Conservation (phyloP, 2,797 vertebrate genomes). For the Ataeniobius toweri region DNA sequence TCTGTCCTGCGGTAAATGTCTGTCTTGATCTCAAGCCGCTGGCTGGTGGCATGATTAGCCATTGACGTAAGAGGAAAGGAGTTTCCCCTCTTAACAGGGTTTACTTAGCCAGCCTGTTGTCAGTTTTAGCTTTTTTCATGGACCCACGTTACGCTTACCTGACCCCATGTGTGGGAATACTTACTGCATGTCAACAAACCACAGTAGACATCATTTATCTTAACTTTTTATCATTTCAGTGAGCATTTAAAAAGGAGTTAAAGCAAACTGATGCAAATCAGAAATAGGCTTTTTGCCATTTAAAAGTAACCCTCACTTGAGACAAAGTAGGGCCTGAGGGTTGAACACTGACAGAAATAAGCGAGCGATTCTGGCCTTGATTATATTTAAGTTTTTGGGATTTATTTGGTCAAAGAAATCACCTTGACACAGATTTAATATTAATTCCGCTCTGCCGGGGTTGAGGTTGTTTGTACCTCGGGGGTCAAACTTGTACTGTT, state of each 20-base stretch:
- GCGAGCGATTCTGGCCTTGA: constrained; percentile 34
- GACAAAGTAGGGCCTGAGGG: constrained; percentile 2
- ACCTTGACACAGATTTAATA: constrained; percentile 39
- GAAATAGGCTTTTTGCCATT: not conserved
- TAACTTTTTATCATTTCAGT: not conserved
- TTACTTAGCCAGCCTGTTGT: constrained; percentile 44
- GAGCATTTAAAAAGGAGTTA: not conserved
- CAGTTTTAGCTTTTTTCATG: constrained; percentile 27
- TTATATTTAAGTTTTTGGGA: constrained; percentile 37
- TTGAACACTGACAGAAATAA: constrained; percentile 27
- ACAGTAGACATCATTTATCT: not conserved
- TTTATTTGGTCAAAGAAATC: constrained; percentile 42
- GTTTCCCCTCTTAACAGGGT: constrained; percentile 62
- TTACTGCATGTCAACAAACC: constrained; percentile 25
- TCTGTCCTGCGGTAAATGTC: constrained; percentile 58
- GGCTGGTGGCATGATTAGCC: constrained; percentile 57
- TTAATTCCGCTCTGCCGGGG: constrained; percentile 26
- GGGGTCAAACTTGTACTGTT: constrained; percentile 28
- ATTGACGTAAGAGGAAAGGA: constrained; percentile 70
- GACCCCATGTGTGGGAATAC: constrained; percentile 39
- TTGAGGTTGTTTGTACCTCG: constrained; percentile 27
- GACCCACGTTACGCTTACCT: constrained; percentile 49
- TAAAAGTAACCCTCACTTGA: constrained; percentile 10
- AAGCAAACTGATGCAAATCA: constrained; percentile 1
- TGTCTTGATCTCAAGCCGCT: constrained; percentile 53